phyloP scores from a whole-genome alignment of 2,797 vertebrate genomes.

The Sebastes ruberrimus region DNA sequence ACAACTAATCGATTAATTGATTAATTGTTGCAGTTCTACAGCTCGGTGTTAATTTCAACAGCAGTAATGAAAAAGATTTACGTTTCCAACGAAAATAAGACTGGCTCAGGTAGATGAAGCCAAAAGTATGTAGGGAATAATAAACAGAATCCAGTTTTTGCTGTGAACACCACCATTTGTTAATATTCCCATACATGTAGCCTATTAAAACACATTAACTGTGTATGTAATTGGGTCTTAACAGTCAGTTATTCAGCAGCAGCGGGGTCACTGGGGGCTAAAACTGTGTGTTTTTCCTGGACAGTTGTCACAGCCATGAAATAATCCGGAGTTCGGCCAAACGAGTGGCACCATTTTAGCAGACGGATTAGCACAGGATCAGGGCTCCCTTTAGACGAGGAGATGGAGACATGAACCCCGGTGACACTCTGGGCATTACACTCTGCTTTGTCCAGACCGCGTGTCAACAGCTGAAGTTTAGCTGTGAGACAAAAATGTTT shows the following conservation, averaged over 20 bases:
- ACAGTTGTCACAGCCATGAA: constrained; percentile 34
- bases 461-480: constrained; percentile 27
- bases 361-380: constrained; percentile 66
- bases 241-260: background rate
- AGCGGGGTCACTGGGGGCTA: background rate
- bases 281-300: constrained; percentile 24
- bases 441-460: background rate
- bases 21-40: no score
- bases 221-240: background rate
- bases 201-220: background rate
- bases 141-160: background rate
- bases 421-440: background rate
- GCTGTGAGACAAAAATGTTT: constrained; percentile 21
- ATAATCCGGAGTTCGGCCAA: constrained; percentile 34
- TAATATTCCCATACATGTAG: background rate
- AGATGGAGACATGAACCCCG: constrained; percentile 30
- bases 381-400: constrained; percentile 46
- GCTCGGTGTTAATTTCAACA: background rate
- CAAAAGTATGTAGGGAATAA: background rate
- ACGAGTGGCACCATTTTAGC: constrained; percentile 41
- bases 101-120: background rate
- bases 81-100: background rate
- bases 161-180: background rate
- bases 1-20: no score
- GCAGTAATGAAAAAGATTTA: background rate